Percentiles rank a stretch among this genome's conserved stretches.
phyloP scores from a whole-genome alignment of 2,888 invertebrate species.

The Theretra japonica region DNA sequence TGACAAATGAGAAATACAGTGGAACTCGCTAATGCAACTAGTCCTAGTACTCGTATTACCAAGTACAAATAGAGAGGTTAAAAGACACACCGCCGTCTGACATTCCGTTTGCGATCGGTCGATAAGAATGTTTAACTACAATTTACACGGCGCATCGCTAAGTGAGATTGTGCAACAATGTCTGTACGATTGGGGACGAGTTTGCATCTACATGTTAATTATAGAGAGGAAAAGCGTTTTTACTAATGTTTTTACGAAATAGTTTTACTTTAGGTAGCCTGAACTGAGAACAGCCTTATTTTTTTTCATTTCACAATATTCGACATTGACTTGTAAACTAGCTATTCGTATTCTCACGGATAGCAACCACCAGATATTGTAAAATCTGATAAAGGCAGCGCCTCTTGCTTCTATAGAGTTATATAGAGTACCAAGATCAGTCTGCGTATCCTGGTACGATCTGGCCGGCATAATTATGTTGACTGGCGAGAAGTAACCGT shows the following conservation, averaged over 20 bases:
- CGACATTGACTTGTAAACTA: too few relatives aligned
- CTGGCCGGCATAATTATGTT: too few relatives aligned
- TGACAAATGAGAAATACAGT: too few relatives aligned
- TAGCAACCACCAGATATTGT: too few relatives aligned
- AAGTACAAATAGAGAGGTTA: not conserved
- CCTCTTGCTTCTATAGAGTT: too few relatives aligned
- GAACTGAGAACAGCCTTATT: too few relatives aligned
- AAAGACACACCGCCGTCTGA: not conserved
- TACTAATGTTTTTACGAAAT: not conserved
- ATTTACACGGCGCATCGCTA: slow-evolving; percentile 24
- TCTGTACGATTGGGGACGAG: not conserved
- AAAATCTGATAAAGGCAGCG: too few relatives aligned
- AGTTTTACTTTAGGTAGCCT: not conserved
- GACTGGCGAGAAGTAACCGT: too few relatives aligned
- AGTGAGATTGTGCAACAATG: slow-evolving; percentile 31
- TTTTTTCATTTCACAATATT: not conserved
- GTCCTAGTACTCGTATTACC: not conserved
- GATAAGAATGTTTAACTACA: slow-evolving; percentile 13
- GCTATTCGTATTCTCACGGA: too few relatives aligned
- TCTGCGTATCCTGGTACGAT: too few relatives aligned
- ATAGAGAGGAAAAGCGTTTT: not conserved
- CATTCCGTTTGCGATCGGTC: slow-evolving; percentile 1
- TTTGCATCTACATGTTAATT: not conserved
- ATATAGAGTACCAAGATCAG: too few relatives aligned
- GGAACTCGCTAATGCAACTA: too few relatives aligned